phyloP scores from a whole-genome alignment of 2,888 invertebrate genomes.

The Oscheius onirici region DNA sequence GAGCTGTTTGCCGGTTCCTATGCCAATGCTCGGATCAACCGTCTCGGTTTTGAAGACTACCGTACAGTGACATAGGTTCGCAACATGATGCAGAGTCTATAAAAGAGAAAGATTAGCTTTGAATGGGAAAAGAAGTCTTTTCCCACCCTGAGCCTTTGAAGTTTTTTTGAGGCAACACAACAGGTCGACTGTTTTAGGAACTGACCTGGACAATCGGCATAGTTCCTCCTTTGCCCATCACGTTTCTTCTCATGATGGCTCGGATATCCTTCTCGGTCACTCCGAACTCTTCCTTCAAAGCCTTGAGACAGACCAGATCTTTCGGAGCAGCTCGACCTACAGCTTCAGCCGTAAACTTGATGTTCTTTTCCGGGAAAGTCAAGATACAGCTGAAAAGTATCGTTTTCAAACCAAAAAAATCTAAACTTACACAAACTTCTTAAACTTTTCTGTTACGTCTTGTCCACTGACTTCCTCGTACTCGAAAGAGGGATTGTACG shows the following conservation, averaged over 20 bases:
- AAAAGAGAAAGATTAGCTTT: not conserved
- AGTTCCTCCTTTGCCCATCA: constrained; percentile 24
- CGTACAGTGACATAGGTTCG: constrained; percentile 20
- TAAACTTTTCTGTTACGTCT: not conserved
- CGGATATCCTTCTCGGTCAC: constrained; percentile 37
- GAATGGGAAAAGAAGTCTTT: not conserved
- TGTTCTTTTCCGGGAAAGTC: constrained; percentile 27
- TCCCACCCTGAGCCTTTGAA: not conserved
- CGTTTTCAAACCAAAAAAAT: not conserved
- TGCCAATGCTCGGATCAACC: constrained; percentile 15
- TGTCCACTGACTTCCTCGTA: constrained; percentile 23
- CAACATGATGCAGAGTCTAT: constrained; percentile 30
- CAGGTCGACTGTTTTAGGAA: not conserved
- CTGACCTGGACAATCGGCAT: constrained; percentile 35
- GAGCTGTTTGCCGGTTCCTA: constrained; percentile 11
- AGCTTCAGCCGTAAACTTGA: constrained; percentile 9
- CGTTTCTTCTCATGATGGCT: constrained; percentile 34
- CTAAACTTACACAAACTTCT: constrained; percentile 12
- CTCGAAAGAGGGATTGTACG: constrained; percentile 36
- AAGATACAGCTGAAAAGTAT: constrained; percentile 24
- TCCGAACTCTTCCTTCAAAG: constrained; percentile 44
- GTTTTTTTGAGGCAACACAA: not conserved
- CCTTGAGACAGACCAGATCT: constrained; percentile 35
- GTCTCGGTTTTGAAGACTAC: constrained; percentile 19
- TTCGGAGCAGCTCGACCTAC: constrained; percentile 24